These are phyloP conservation scores for Marisa cornuarietis DNA, from an alignment of 1,140 invertebrate genomes.

Conservation along the genomic window DNA sequence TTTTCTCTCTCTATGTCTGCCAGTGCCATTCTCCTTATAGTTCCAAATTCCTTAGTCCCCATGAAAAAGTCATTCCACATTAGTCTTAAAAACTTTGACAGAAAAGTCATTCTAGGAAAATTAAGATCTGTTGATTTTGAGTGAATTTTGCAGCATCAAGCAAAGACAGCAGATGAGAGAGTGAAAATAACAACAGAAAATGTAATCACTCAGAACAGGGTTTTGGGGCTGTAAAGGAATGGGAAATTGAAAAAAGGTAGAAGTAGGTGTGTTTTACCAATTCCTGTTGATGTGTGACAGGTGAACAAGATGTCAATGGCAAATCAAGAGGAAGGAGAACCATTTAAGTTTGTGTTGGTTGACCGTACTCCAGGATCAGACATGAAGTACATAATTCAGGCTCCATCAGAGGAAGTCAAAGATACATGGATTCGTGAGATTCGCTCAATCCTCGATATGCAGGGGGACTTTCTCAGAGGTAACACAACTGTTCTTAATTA, in stretches of 20 bases:
- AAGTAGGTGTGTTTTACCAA: neutral
- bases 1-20: too few relatives aligned
- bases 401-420: slow-evolving; percentile 72
- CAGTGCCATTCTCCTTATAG: too few relatives aligned
- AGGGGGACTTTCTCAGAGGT: slow-evolving; percentile 80
- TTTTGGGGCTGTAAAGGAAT: too few relatives aligned
- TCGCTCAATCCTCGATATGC: slow-evolving; percentile 85
- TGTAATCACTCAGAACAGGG: neutral
- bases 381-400: slow-evolving; percentile 80
- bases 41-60: too few relatives aligned
- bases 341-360: slow-evolving; percentile 83
- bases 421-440: slow-evolving; percentile 87
- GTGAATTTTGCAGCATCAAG: too few relatives aligned
- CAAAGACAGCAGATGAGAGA: too few relatives aligned
- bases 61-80: too few relatives aligned
- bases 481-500: neutral
- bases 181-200: neutral
- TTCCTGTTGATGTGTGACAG: slow-evolving; percentile 67
- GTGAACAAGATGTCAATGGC: slow-evolving; percentile 92
- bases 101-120: too few relatives aligned
- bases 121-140: too few relatives aligned
- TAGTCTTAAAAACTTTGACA: too few relatives aligned
- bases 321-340: slow-evolving; percentile 71
- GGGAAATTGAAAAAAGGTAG: neutral
- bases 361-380: slow-evolving; percentile 76